These are phyloP conservation scores for Pungitius pungitius DNA, from an alignment of 2,113 vertebrate species.

Conservation along the genomic window DNA sequence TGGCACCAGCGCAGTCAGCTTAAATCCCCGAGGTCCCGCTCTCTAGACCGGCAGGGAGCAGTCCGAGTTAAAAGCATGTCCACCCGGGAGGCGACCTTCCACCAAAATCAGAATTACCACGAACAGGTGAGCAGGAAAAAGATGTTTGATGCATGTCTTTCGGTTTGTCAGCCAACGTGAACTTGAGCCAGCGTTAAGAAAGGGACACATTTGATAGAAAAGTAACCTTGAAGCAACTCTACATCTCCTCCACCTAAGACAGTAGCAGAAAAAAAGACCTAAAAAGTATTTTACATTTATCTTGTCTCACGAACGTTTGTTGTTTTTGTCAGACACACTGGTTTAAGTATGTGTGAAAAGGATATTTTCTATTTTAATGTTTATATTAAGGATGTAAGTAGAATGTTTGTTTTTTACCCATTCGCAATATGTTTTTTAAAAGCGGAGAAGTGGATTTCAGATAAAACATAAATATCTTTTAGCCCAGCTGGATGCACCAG, in stretches of 20 bases:
- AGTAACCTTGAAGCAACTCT: background rate
- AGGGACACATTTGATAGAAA: background rate
- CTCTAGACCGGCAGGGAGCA: conserved; percentile 86
- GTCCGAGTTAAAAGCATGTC: conserved; percentile 73
- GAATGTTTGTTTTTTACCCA: background rate
- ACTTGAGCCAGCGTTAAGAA: background rate
- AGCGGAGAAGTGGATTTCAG: too few species aligned
- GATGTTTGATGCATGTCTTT: background rate
- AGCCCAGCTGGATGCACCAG: background rate
- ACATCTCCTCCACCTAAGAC: background rate
- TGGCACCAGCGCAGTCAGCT: conserved; percentile 86
- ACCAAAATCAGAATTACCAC: conserved; percentile 58
- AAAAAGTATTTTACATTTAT: background rate
- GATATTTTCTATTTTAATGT: background rate
- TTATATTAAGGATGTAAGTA: background rate
- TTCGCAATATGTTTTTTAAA: background rate
- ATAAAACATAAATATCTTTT: too few species aligned
- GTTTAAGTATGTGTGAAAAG: background rate
- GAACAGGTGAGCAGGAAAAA: conserved; percentile 71
- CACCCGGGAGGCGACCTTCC: conserved; percentile 54
- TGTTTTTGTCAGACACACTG: background rate
- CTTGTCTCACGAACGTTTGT: background rate
- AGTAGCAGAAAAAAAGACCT: background rate
- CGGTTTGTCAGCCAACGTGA: background rate
- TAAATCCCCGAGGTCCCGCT: conserved; percentile 79